Base-by-base conservation (phyloP, 2,797 vertebrate genomes). In the Ctenopoma kingsleyae region DNA sequence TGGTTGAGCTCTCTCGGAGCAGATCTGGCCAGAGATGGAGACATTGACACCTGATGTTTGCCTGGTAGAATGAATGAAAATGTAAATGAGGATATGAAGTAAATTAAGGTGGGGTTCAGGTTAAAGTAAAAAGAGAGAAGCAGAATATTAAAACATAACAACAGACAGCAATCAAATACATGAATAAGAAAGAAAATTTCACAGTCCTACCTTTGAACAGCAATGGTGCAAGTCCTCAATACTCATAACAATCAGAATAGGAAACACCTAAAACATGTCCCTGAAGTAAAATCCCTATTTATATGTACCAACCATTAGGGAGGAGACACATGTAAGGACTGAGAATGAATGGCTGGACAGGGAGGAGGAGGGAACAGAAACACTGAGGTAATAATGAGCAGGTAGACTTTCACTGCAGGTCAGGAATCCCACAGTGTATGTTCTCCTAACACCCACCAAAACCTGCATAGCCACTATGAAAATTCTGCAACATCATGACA, bases 1-100 rank as follows among this genome's bases (percentile, higher is more conserved):
- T 94, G 93, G 84, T 91, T 93, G 80, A 95, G 90, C 87, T 94
- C 88, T 1, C 90, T 89, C 0, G 90, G 91, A 87, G 93, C 92
- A 15, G 92, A 92, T 75, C 88, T 82, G 35, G 91, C 88, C 64
- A 94, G 61, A 65, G 92, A 85, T 9, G 93, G 91, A 67, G 91
- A 77, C 93, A 94, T 94, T 41, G 47, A 49, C 70, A 71, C 83
- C 75, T 54, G 76, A 43, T 81, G 69, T 67, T 69, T 59, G 61
- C 63, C 82, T 93, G 74, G 59, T 75, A 71, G 55, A 69, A 17
- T 35, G 15, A 71, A 49, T 44, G n/a, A 19, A 43, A 44, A 19
- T 1, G 6, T 44, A 19, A 19, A 44, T 44, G 8, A 44, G n/a
- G 19, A 19, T 15, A 17, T 6, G 6, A 44, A 3, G 64, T 0